A percentile compares a stretch with the other conserved stretches of the same genome.
phyloP scores from a whole-genome alignment of 2,113 vertebrate species.

The Cololabis saira region DNA sequence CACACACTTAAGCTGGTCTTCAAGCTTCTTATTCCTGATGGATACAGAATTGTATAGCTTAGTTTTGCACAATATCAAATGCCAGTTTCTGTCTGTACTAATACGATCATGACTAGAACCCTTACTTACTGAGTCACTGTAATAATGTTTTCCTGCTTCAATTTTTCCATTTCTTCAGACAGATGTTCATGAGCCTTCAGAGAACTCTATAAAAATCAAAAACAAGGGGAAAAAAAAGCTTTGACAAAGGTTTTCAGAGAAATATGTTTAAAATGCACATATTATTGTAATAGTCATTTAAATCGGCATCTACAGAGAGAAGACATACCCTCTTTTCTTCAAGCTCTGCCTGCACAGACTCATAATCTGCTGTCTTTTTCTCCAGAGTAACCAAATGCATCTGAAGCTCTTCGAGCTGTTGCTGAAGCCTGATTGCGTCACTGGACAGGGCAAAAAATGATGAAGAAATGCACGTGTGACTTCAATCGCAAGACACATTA shows the following conservation, averaged over 20 bases:
- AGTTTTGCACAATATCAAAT: not conserved
- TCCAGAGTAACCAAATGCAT: constrained; percentile 86
- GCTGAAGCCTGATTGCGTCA: constrained; percentile 87
- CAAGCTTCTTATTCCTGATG: constrained; percentile 86
- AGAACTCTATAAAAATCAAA: constrained; percentile 76
- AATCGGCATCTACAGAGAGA: not conserved
- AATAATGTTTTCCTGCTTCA: constrained; percentile 85
- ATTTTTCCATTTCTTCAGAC: constrained; percentile 81
- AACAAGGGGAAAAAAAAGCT: not conserved
- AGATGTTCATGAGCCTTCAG: constrained; percentile 84
- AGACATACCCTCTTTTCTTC: constrained; percentile 88
- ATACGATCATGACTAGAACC: not conserved
- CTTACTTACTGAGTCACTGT: constrained; percentile 82
- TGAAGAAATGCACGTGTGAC: not conserved
- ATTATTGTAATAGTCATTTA: not conserved
- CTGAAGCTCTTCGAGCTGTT: constrained; percentile 91
- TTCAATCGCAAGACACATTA: not conserved
- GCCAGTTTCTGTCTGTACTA: not conserved
- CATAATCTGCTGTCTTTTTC: constrained; percentile 86
- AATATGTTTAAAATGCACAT: not conserved
- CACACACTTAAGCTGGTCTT: constrained; percentile 85
- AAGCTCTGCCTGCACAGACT: constrained; percentile 85
- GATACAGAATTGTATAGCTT: constrained; percentile 26
- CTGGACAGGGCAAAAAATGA: constrained; percentile 69
- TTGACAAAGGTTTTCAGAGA: too few relatives aligned